Evolutionary conservation across 1,140 invertebrate species (phyloP).

Genomic region (Mylabris phalerata): DNA sequence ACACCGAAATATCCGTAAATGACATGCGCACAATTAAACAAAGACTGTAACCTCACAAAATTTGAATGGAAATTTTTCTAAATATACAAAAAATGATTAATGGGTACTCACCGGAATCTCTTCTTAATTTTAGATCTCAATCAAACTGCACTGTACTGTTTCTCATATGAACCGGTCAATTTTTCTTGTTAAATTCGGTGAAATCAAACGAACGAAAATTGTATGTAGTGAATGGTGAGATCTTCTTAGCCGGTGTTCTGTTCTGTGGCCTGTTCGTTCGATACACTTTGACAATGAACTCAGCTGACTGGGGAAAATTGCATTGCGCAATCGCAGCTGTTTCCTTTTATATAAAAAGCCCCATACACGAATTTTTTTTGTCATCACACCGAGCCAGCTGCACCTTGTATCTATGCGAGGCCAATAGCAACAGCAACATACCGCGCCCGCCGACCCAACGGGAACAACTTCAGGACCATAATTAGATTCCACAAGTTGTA

Average conservation of each 20-base stretch:
- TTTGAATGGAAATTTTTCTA: slow-evolving; percentile 11
- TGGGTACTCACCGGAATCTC: slow-evolving; percentile 11
- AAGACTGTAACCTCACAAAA: slow-evolving; percentile 21
- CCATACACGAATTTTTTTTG: too few species aligned
- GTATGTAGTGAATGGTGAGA: too few species aligned
- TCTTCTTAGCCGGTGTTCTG: slow-evolving; percentile 9
- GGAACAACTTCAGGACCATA: too few species aligned
- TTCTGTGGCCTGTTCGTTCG: slow-evolving; percentile 15
- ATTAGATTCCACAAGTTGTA: too few species aligned
- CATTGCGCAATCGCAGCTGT: slow-evolving; percentile 24
- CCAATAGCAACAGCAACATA: background rate
- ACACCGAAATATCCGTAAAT: slow-evolving; percentile 9
- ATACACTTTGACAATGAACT: slow-evolving; percentile 32
- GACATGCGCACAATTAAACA: slow-evolving; percentile 20
- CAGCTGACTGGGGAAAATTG: slow-evolving; percentile 25
- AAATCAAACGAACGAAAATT: too few species aligned
- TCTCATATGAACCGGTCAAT: too few species aligned
- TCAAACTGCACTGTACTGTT: too few species aligned
- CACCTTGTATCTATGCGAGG: too few species aligned
- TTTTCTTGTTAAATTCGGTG: too few species aligned
- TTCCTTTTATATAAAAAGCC: too few species aligned
- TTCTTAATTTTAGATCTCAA: too few species aligned
- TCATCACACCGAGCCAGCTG: too few species aligned
- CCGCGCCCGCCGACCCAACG: background rate
- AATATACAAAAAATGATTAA: background rate